Percentiles rank a stretch among this genome's conserved stretches.
These are phyloP conservation scores for Mionectes olivaceus DNA, from an alignment of 2,797 vertebrate species.

Conservation along the genomic window DNA sequence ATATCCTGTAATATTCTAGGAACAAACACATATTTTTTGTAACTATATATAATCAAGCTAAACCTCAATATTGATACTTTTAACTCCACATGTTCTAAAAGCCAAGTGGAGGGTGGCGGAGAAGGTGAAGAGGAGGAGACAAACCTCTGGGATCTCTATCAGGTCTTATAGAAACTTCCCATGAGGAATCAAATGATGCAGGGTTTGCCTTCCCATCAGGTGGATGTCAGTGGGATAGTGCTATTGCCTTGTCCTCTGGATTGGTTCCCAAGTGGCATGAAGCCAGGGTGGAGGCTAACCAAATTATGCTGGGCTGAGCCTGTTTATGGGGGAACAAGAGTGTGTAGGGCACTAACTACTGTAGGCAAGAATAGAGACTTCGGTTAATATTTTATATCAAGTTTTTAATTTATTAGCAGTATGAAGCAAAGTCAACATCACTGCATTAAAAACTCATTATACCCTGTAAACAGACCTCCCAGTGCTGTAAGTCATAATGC, in stretches of 20 bases:
- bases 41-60: slow-evolving; percentile 21
- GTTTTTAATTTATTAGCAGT: slow-evolving; percentile 85
- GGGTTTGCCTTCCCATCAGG: not conserved
- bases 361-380: slow-evolving; percentile 13
- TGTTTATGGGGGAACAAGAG: not conserved
- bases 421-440: slow-evolving; percentile 81
- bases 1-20: not conserved
- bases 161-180: not conserved
- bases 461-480: slow-evolving; percentile 63
- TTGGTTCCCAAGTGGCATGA: not conserved
- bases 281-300: not conserved
- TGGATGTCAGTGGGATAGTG: not conserved
- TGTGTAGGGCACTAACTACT: not conserved
- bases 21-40: not conserved
- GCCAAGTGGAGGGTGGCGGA: not conserved
- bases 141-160: not conserved
- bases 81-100: slow-evolving; percentile 21
- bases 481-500: slow-evolving; percentile 58
- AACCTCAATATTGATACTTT: not conserved
- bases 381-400: slow-evolving; percentile 72
- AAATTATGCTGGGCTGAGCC: not conserved
- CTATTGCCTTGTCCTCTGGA: not conserved
- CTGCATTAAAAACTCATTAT: slow-evolving; percentile 76
- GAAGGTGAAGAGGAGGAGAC: not conserved
- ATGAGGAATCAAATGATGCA: not conserved